phyloP scores from a whole-genome alignment of 2,888 invertebrate genomes.

The Epirrhoe tristata region DNA sequence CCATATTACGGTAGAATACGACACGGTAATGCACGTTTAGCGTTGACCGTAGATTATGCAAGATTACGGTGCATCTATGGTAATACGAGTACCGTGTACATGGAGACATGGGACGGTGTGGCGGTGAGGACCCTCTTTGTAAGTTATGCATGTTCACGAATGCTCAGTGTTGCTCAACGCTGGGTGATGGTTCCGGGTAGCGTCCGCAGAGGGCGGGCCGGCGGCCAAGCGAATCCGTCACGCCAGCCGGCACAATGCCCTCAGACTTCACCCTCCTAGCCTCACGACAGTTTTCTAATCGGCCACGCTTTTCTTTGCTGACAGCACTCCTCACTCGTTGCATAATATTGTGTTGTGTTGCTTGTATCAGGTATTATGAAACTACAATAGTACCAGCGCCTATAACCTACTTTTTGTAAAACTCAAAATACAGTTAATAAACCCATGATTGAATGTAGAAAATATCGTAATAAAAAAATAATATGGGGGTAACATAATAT shows the following conservation, averaged over 20 bases:
- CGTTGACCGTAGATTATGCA: no score
- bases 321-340: constrained; percentile 19
- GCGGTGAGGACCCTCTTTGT: not conserved
- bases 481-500: no score
- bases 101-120: not conserved
- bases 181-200: constrained; percentile 57
- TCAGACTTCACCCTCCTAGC: constrained; percentile 59
- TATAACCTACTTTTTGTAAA: no score
- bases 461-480: no score
- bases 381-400: no score
- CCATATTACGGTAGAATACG: no score
- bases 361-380: not conserved
- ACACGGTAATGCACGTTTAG: no score
- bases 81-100: no score
- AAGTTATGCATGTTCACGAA: constrained; percentile 7
- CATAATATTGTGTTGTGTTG: constrained; percentile 4
- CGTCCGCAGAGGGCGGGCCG: constrained; percentile 59
- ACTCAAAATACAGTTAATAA: no score
- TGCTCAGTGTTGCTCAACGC: constrained; percentile 45
- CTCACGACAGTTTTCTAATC: constrained; percentile 46
- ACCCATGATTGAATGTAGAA: no score
- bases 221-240: constrained; percentile 76
- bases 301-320: constrained; percentile 42
- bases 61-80: no score
- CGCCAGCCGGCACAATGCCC: constrained; percentile 69